Evolutionary conservation across 2,113 vertebrate genomes (phyloP), one percentile per base, ranked within the genome.

Genomic region (Lagenorhynchus albirostris): DNA sequence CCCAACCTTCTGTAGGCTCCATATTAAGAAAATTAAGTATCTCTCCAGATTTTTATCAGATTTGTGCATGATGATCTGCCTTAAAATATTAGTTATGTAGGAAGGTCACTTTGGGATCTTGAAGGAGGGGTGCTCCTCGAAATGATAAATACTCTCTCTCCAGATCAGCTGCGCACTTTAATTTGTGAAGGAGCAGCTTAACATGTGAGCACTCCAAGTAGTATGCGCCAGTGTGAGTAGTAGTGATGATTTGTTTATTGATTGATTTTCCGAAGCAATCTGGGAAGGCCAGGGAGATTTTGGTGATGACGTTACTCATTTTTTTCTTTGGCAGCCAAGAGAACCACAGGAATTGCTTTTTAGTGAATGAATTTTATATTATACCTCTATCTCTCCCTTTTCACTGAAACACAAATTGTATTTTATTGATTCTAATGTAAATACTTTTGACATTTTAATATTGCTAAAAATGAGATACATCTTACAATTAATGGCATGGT

Each of bases 341-440:
- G 47, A 96, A 84, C 60, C n/a, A 80, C 2, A 82, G 55, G 20
- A 76, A 76, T 93, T 96, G 47, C 47, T 77, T 89, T 97, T 95
- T 93, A 67, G 25, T 95, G 77, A 91, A 63, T 62, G 33, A 76
- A 67, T 71, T 94, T 88, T 91, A 20, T 62, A 41, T 89, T 82
- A 58, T 65, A 31, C 53, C 10, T 63, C 63, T 63, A 1, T 70
- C 36, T 91, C 90, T 17, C 8, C 20, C 20, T 41, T 76, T 85
- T 89, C 94, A 41, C 36, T 70, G 79, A 95, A 96, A 79, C 14
- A 55, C 29, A 60, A 77, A 31, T 33, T 73, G 2, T 67, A 71
- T 87, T 94, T 86, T 94, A 50, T 76, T 94, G 73, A 87, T 81
- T 92, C 50, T 89, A 9, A 65, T 89, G 41, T 41, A 67, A 25